phyloP scores from a whole-genome alignment of 2,797 vertebrate genomes.

The Rhynchotus rufescens region DNA sequence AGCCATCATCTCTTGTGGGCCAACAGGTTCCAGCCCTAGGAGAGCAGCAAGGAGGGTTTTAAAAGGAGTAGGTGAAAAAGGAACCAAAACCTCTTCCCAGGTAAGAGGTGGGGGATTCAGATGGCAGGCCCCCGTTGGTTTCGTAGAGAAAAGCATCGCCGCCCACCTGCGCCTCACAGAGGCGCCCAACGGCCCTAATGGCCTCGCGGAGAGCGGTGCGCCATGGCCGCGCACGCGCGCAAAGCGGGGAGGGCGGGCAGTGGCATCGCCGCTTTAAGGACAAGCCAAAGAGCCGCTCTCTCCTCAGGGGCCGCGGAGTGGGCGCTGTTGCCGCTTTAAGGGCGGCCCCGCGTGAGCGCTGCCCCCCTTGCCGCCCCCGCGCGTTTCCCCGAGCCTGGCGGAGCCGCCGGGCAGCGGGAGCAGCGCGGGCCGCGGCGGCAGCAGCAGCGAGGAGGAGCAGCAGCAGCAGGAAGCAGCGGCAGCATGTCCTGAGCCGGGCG shows the following conservation, averaged over 20 bases:
- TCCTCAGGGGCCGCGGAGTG: background rate
- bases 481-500: slow-evolving; percentile 44
- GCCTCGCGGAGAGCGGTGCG: no score
- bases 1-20: background rate
- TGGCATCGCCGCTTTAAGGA: background rate
- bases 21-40: background rate
- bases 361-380: background rate
- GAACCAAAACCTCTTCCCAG: background rate
- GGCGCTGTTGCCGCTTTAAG: slow-evolving; percentile 59
- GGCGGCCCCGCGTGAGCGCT: slow-evolving; percentile 8
- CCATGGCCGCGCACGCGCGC: no score
- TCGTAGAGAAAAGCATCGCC: no score
- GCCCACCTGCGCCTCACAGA: no score
- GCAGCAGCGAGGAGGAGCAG: background rate
- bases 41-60: background rate
- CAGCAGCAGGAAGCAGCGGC: slow-evolving; percentile 22
- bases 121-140: no score
- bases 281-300: background rate
- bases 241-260: no score
- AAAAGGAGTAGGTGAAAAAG: background rate
- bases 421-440: slow-evolving; percentile 37
- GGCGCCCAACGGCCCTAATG: no score
- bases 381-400: background rate
- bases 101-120: no score
- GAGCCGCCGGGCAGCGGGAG: background rate